Conservation (phyloP, 2,113 vertebrate genomes). For the Callorhinus ursinus region DNA sequence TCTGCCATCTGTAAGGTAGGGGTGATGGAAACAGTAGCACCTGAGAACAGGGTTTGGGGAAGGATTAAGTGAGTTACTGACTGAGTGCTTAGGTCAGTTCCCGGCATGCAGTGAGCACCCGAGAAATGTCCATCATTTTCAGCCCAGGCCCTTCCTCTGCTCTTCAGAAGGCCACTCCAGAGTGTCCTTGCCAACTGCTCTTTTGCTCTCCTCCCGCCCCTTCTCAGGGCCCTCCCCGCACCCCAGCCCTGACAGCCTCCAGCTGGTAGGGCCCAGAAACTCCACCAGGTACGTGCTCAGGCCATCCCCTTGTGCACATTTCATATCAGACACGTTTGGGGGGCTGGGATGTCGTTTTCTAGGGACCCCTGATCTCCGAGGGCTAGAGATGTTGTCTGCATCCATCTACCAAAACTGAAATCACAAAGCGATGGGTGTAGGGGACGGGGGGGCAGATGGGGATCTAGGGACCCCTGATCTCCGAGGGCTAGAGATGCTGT, state of each 20-base stretch:
- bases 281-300: not conserved
- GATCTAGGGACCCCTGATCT: too few species aligned
- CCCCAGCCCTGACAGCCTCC: not conserved
- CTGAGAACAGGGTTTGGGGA: not conserved
- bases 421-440: too few species aligned
- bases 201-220: not conserved
- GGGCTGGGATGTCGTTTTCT: not conserved
- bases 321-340: rapidly evolving
- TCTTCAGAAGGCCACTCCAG: not conserved
- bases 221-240: rapidly evolving
- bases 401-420: too few species aligned
- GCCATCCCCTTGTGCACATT: not conserved
- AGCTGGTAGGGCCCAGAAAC: too few species aligned
- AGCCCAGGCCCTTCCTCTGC: not conserved
- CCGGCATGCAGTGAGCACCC: rapidly evolving
- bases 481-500: too few species aligned
- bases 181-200: not conserved
- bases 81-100: too few species aligned
- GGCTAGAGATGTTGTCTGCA: too few species aligned
- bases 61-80: not conserved
- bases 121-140: not conserved
- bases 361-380: not conserved
- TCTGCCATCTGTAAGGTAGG: not conserved
- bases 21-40: not conserved
- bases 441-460: too few species aligned